These are phyloP conservation scores for Hydra vulgaris DNA, from an alignment of 30 jellyfish, hydroid and myxozoan genomes.

Conservation along the genomic window DNA sequence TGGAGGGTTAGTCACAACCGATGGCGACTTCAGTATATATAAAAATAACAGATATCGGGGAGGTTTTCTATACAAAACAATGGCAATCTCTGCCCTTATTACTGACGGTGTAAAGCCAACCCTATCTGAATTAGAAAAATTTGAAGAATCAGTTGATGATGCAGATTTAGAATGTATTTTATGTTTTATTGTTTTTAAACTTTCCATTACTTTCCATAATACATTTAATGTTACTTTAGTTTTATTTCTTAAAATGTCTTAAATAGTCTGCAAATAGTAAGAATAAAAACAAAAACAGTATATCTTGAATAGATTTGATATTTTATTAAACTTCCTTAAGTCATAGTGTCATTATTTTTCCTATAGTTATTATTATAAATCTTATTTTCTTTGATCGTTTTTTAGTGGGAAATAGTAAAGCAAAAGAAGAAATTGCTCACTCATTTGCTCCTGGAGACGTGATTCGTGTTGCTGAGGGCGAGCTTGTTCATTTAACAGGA, in stretches of 20 bases:
- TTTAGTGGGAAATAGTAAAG: conserved; percentile 46
- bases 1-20: conserved; percentile 83
- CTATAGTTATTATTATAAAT: too few species aligned
- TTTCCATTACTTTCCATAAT: too few species aligned
- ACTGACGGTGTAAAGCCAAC: conserved; percentile 91
- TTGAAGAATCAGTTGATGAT: conserved; percentile 78
- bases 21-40: conserved; percentile 74
- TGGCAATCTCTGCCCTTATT: conserved; percentile 80
- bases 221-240: too few species aligned
- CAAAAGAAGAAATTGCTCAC: conserved; percentile 61
- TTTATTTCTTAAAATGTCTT: too few species aligned
- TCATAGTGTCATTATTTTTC: too few species aligned
- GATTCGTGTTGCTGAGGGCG: conserved; percentile 87
- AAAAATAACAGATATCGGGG: conserved; percentile 73
- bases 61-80: conserved; percentile 88
- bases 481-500: conserved; percentile 80
- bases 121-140: conserved; percentile 78
- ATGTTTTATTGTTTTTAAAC: conserved; percentile 26
- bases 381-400: neutral
- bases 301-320: too few species aligned
- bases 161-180: conserved; percentile 81
- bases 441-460: conserved; percentile 89
- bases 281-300: too few species aligned
- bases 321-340: neutral
- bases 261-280: too few species aligned